Percentiles rank a stretch among this genome's conserved stretches.
phyloP scores from a whole-genome alignment of 2,113 vertebrate species.

The Notothenia coriiceps region DNA sequence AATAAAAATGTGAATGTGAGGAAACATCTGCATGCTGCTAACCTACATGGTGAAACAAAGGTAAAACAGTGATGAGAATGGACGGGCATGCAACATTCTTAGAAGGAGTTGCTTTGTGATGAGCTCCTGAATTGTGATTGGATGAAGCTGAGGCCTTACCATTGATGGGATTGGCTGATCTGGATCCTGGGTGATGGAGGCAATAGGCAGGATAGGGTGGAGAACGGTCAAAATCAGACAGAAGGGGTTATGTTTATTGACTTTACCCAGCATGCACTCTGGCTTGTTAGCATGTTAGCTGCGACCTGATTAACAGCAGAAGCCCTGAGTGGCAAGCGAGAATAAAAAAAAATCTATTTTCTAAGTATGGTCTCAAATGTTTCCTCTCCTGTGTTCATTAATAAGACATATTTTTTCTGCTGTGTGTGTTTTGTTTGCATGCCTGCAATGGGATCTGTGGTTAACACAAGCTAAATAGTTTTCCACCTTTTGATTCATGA shows the following conservation, averaged over 20 bases:
- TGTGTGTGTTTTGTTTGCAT: too few species aligned
- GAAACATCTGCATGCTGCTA: constrained; percentile 47
- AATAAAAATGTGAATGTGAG: neutral
- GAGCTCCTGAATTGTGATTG: constrained; percentile 64
- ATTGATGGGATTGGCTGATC: constrained; percentile 99
- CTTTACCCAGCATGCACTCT: constrained; percentile 77
- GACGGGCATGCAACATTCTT: constrained; percentile 56
- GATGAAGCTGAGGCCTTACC: constrained; percentile 92
- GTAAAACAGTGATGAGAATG: constrained; percentile 13
- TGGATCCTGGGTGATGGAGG: constrained; percentile 97
- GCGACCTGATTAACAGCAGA: neutral
- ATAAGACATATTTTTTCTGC: too few species aligned
- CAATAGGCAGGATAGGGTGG: constrained; percentile 92
- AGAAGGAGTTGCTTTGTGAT: neutral
- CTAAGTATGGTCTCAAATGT: too few species aligned
- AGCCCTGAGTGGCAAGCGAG: too few species aligned
- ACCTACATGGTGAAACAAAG: constrained; percentile 8
- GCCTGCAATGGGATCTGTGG: too few species aligned
- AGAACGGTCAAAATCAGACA: constrained; percentile 82
- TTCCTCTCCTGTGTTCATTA: too few species aligned
- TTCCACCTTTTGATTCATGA: too few species aligned
- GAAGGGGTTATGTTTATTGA: constrained; percentile 55
- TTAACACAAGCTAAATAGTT: too few species aligned
- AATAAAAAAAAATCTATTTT: too few species aligned
- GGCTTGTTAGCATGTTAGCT: constrained; percentile 42